Evolutionary conservation across 2,888 invertebrate species (phyloP), one percentile per base, ranked within the genome.

Genomic region (Netelia inedita): DNA sequence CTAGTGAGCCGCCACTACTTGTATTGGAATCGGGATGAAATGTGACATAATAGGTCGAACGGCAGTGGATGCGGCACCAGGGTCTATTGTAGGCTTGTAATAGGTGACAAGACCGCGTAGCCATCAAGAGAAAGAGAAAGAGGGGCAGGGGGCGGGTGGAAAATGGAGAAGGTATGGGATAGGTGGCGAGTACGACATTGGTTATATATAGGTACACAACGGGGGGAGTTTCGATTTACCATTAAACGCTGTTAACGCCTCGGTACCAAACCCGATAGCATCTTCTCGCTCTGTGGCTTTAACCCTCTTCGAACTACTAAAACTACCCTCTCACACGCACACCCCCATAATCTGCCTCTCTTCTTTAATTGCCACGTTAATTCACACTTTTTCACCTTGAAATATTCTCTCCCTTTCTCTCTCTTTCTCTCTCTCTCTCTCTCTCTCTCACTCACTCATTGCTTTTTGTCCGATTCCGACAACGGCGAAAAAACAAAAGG

Each of bases 11-110:
- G 72, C 63, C 87, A 89, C 87, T 92, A 92, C 93, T 93, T 93
- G 93, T 92, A 93, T 92, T 92, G 91, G 90, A 89, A 91, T 91
- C 90, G 91, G 92, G 91, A 93, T 92, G 91, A 92, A 93, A 93
- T 92, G 91, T 91, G 91, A 92, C 93, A 92, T 93, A 93, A 93
- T 93, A 92, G 93, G 91, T 89, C 63, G 71, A 72, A 11, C 2
- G 88, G 89, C 90, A 89, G 90, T 92, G 90, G 90, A 91, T 92
- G 46, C 28, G 91, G 90, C 91, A 71, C 65, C 28, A 90, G 89
- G 88, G 89, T 92, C 91, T 91, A 92, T 92, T 92, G 92, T 93
- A 91, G 90, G 90, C 89, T 90, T 91, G 90, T 91, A 92, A 92
- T 91, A 91, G 91, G 90, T 92, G 91, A 93, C 92, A 91, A 91